A percentile compares a stretch with the other conserved stretches of the same genome.
Conservation (phyloP, 2,888 invertebrate species). For the Anaspis maculata region DNA sequence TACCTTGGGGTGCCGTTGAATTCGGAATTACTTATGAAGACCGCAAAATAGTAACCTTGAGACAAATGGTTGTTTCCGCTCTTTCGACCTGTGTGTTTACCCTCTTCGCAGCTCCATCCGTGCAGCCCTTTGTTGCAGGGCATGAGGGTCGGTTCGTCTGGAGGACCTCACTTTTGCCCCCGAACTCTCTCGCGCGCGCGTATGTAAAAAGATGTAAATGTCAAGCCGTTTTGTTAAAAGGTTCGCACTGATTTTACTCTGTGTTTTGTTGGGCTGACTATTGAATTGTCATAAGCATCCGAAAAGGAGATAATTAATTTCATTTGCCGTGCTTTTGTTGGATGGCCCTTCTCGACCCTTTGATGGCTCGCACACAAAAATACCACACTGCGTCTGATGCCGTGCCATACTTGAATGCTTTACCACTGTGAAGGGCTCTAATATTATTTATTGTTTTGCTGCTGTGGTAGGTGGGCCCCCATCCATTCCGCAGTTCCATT, state of each 20-base stretch:
- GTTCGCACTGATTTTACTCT: constrained; percentile 13
- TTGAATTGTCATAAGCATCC: constrained; percentile 16
- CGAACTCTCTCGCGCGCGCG: constrained; percentile 1
- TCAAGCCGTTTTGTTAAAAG: constrained; percentile 19
- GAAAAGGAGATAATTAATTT: constrained; percentile 14
- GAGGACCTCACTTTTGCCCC: background rate
- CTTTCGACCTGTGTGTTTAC: constrained; percentile 14
- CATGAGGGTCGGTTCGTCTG: constrained; percentile 3
- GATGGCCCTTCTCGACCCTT: too few species aligned
- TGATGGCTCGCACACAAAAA: too few species aligned
- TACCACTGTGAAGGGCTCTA: too few species aligned
- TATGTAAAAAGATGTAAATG: constrained; percentile 18
- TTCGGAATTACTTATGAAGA: constrained; percentile 15
- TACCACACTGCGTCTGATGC: too few species aligned
- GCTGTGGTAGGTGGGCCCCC: too few species aligned
- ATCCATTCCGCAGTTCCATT: too few species aligned
- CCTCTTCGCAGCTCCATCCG: constrained; percentile 11
- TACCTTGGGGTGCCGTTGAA: constrained; percentile 9
- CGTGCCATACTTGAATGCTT: too few species aligned
- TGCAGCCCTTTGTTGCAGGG: constrained; percentile 11
- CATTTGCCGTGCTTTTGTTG: too few species aligned
- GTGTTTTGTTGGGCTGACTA: constrained; percentile 16
- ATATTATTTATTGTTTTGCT: too few species aligned
- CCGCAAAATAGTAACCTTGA: constrained; percentile 14
- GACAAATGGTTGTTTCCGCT: constrained; percentile 18